phyloP scores from a whole-genome alignment of 2,797 vertebrate species.

The Mus minutoides region DNA sequence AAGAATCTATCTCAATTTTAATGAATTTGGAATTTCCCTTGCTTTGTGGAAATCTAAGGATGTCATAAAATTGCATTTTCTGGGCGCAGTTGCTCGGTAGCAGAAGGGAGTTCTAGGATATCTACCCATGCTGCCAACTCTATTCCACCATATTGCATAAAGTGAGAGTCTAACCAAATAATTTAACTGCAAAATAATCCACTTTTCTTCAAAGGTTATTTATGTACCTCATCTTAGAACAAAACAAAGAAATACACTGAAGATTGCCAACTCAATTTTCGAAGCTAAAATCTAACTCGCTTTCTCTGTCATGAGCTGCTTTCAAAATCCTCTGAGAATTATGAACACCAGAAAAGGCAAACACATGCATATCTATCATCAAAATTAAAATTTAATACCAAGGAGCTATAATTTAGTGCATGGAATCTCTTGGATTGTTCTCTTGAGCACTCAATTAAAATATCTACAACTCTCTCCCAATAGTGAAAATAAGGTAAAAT shows the following conservation, averaged over 20 bases:
- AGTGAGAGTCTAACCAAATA: too few relatives aligned
- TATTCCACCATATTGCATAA: neutral
- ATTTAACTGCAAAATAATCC: neutral
- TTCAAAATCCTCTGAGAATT: neutral
- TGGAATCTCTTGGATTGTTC: too few relatives aligned
- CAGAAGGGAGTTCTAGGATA: neutral
- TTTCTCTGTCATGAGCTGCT: neutral
- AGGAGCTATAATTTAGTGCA: neutral
- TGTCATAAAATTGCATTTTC: neutral
- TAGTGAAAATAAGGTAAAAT: neutral
- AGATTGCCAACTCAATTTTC: neutral
- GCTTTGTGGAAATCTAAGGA: neutral
- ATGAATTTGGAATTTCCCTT: neutral
- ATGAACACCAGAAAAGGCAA: neutral
- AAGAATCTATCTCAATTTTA: neutral
- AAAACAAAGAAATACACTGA: neutral
- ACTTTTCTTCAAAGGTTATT: neutral
- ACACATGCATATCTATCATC: neutral
- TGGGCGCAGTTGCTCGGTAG: neutral
- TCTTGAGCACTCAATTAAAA: neutral
- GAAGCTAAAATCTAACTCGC: neutral
- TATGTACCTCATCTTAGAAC: neutral
- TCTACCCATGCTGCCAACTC: rapidly evolving
- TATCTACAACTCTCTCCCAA: neutral
- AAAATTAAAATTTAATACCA: neutral